Conservation (phyloP, 2,113 vertebrate species). For the Spea multiplicata region DNA sequence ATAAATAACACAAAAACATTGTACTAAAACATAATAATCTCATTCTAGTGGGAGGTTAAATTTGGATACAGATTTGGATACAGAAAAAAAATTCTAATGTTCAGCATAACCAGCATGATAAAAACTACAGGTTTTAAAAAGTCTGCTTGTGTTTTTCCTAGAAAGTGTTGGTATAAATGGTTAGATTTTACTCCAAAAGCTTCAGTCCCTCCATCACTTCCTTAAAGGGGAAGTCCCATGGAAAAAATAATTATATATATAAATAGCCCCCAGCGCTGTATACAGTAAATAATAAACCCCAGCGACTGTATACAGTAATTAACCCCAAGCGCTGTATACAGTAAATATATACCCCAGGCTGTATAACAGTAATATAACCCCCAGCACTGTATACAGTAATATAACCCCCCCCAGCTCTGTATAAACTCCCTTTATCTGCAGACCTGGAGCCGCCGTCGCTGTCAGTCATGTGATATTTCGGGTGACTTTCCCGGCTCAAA, state of each 20-base stretch:
- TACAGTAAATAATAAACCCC: no score
- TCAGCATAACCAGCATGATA: background rate
- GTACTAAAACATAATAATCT: constrained; percentile 36
- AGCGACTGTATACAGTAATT: no score
- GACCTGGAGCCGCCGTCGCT: no score
- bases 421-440: no score
- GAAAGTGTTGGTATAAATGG: background rate
- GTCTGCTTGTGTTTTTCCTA: background rate
- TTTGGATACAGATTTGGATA: background rate
- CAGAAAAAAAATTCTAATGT: constrained; percentile 4
- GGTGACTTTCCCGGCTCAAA: no score
- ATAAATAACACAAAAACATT: constrained; percentile 26
- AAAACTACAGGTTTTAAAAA: background rate
- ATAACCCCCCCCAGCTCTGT: no score
- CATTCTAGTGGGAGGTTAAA: constrained; percentile 14
- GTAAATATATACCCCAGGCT: no score
- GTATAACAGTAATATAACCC: no score
- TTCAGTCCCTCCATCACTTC: background rate
- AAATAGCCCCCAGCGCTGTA: background rate
- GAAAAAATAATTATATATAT: background rate
- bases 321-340: no score
- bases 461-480: no score
- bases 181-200: background rate
- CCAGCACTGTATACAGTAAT: no score
- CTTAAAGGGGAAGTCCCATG: background rate